Base-by-base conservation (phyloP, 2,888 invertebrate genomes). In the Sarcophaga carnaria region DNA sequence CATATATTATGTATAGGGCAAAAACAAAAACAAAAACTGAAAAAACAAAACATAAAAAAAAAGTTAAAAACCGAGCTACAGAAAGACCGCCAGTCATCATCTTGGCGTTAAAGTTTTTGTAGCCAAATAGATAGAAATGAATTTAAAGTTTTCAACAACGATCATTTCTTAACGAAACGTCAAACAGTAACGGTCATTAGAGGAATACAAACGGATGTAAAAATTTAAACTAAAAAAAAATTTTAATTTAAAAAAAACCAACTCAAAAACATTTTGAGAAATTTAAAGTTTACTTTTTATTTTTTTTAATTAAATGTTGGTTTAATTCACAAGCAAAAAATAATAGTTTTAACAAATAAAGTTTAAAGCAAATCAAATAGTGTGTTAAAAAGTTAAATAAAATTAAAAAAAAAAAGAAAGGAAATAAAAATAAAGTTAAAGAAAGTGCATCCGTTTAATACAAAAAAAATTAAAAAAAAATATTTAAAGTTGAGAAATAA, bases 101-200 rank as follows among this genome's bases (percentile, higher is more conserved):
- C 27, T 80, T 74, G 72, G 72, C 72, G 60, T 72, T 83, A 72
- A 83, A 72, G n/a, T 89, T 88, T 88, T 86, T 83, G 76, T 74
- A 63, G 70, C 83, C 54, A 54, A 83, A 80, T 78, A 87, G 89
- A 91, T 89, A 90, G 91, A 91, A 90, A 92, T 89, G 90, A 90
- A 86, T 77, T 82, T 89, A 86, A 72, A 80, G 79, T 88, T 81
- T 88, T 64, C 20, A 83, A 88, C 90, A 90, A 88, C 89, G 91
- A 90, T 92, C 92, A 92, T 91, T 92, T 90, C 91, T 91, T 89
- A 90, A 90, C 92, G 90, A 90, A 90, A 90, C 92, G 89, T 89
- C 91, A 90, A 88, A 90, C 91, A 89, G 92, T 89, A 88, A 80
- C 90, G 92, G 91, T 91, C 92, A 91, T 91, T 91, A 90, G 90